Conservation (phyloP, 2,113 vertebrate species). For the Podarcis cretensis region DNA sequence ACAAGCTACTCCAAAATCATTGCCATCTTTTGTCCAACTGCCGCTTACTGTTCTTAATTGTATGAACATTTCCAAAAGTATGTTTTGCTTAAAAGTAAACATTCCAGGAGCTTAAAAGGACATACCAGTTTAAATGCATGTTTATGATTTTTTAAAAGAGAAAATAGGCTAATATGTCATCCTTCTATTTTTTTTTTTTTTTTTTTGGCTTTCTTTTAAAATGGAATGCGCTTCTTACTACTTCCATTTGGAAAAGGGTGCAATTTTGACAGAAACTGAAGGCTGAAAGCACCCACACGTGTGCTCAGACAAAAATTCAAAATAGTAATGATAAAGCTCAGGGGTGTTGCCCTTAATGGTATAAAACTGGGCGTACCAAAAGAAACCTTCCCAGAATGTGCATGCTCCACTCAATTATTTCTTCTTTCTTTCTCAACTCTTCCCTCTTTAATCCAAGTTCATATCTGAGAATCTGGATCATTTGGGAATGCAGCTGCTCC, state of each 20-base stretch:
- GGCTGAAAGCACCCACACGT: not conserved
- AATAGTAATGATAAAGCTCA: not conserved
- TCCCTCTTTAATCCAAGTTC: slow-evolving; percentile 24
- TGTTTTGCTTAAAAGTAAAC: not conserved
- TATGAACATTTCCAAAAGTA: not conserved
- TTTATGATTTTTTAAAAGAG: not conserved
- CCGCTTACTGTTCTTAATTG: not conserved
- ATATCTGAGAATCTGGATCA: not conserved
- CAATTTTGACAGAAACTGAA: not conserved
- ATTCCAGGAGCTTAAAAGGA: not conserved
- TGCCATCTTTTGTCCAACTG: not conserved
- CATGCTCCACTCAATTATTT: slow-evolving; percentile 16
- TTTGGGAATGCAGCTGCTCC: slow-evolving; percentile 17
- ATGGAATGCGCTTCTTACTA: not conserved
- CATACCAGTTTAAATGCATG: no score
- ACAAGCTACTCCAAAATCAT: not conserved
- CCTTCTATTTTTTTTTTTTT: not conserved
- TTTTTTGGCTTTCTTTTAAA: not conserved
- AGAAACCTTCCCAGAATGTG: slow-evolving; percentile 28
- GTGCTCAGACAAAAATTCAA: not conserved
- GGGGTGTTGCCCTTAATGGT: not conserved
- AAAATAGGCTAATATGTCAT: not conserved
- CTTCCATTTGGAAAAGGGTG: not conserved
- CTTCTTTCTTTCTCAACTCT: slow-evolving; percentile 23
- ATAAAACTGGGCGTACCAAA: not conserved